phyloP scores from a whole-genome alignment of 2,888 invertebrate species.

The Cacoxenus indagator region DNA sequence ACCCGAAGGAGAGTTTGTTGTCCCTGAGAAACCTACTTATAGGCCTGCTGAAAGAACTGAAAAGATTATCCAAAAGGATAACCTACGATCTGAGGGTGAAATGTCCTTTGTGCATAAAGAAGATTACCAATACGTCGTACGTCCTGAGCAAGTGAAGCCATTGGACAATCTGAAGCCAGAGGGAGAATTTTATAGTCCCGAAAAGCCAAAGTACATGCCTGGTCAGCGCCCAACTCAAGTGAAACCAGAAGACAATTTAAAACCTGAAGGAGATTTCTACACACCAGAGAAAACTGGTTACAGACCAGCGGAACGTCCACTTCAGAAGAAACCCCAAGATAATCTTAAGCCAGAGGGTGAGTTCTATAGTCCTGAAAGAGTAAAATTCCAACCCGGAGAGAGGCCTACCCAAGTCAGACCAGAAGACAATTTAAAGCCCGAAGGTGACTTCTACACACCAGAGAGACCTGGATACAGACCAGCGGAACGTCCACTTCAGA shows the following conservation, averaged over 20 bases:
- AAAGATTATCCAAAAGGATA: slow-evolving; percentile 70
- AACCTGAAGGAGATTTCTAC: slow-evolving; percentile 67
- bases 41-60: slow-evolving; percentile 72
- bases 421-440: slow-evolving; percentile 71
- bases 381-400: slow-evolving; percentile 70
- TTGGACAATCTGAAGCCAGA: slow-evolving; percentile 73
- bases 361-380: slow-evolving; percentile 72
- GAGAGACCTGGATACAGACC: slow-evolving; percentile 66
- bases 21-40: slow-evolving; percentile 55
- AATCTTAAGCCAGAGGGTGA: slow-evolving; percentile 74
- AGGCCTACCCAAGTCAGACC: slow-evolving; percentile 68
- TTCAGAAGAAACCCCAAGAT: slow-evolving; percentile 69
- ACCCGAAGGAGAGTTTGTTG: slow-evolving; percentile 41
- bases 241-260: slow-evolving; percentile 71
- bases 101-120: slow-evolving; percentile 72
- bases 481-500: slow-evolving; percentile 71
- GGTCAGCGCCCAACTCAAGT: slow-evolving; percentile 69
- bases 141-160: slow-evolving; percentile 71
- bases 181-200: slow-evolving; percentile 73
- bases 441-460: slow-evolving; percentile 73
- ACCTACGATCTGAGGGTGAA: slow-evolving; percentile 74
- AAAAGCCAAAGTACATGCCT: slow-evolving; percentile 69
- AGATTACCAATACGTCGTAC: slow-evolving; percentile 71
- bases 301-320: slow-evolving; percentile 71
- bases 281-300: slow-evolving; percentile 68